These are phyloP conservation scores for Camelus bactrianus DNA, from an alignment of 2,113 vertebrate species.

Conservation along the genomic window DNA sequence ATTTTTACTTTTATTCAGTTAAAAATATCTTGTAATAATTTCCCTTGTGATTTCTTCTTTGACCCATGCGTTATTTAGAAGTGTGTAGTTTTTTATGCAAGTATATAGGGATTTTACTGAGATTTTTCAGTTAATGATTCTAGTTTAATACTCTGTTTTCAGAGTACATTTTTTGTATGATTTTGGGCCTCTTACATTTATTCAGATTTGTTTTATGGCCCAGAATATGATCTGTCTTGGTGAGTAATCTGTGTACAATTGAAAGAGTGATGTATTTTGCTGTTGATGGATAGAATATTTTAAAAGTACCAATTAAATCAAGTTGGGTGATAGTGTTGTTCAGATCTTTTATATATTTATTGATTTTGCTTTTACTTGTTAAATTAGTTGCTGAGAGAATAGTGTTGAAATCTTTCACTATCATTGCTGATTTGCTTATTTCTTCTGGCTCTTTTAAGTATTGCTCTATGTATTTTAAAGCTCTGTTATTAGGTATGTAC, in stretches of 20 bases:
- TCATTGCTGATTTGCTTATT: not conserved
- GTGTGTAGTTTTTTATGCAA: not conserved
- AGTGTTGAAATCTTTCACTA: not conserved
- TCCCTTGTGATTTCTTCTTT: not conserved
- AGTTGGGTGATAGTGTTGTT: not conserved
- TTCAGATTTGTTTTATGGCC: not conserved
- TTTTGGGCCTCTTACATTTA: not conserved
- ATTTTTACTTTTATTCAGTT: slow-evolving; percentile 41
- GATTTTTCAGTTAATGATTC: not conserved
- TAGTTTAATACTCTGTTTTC: not conserved
- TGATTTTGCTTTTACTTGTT: not conserved
- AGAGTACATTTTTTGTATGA: not conserved
- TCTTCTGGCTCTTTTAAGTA: not conserved
- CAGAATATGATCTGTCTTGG: not conserved
- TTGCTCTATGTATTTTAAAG: not conserved
- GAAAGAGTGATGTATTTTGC: not conserved
- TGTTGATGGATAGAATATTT: not conserved
- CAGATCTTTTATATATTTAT: not conserved
- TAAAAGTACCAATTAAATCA: not conserved
- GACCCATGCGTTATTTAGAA: not conserved
- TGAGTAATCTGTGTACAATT: not conserved
- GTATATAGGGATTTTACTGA: not conserved
- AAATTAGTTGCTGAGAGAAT: not conserved
- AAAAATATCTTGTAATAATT: not conserved
- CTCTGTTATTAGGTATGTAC: not conserved